Base-by-base conservation (phyloP, 2,113 vertebrate species). In the Zapus hudsonius region DNA sequence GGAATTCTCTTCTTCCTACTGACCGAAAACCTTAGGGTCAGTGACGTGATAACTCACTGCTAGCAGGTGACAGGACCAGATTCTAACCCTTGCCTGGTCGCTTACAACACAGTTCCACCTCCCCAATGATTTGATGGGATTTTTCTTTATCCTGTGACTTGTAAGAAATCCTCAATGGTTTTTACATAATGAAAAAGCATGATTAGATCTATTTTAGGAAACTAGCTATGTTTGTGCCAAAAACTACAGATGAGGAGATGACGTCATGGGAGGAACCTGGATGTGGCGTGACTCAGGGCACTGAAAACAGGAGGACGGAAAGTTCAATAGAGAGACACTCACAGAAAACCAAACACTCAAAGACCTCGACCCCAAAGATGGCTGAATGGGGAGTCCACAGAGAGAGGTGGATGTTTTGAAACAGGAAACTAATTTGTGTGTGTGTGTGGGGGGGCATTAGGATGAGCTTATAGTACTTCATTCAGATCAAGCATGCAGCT, bases 141-240 rank as follows among this genome's bases (percentile, higher is more conserved):
- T 87, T n/a, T 81, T 69, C 67, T 95, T 91, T 91, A 84, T 63
- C 89, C 89, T 94, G 84, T 69, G 63, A 83, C 87, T 76, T 40
- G 36, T 20, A 84, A 63, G 88, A 83, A 93, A 66, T 64, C 67
- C 73, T 87, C 73, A 87, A 92, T 93, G 69, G 82, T 78, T 85
- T 95, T 90, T 91, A 78, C 64, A 88, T 47, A 70, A 89, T 57
- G 25, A 42, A 87, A 38, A 42, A 89, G 80, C 63, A 90, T 1
- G 6, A 85, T 95, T 74, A 85, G 33, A 81, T 94, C 76, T 95
- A 87, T 89, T 91, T 95, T 81, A 67, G 78, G 73, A 94, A 91
- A 86, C 64, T 69, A n/a, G 19, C 47, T 87, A 59, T 74, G 36
- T 74, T 87, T 84, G 74, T 82, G 84, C 36, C 89, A 89, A 91